Base-by-base conservation (phyloP, 2,113 vertebrate species). In the Oreocharis arfaki region DNA sequence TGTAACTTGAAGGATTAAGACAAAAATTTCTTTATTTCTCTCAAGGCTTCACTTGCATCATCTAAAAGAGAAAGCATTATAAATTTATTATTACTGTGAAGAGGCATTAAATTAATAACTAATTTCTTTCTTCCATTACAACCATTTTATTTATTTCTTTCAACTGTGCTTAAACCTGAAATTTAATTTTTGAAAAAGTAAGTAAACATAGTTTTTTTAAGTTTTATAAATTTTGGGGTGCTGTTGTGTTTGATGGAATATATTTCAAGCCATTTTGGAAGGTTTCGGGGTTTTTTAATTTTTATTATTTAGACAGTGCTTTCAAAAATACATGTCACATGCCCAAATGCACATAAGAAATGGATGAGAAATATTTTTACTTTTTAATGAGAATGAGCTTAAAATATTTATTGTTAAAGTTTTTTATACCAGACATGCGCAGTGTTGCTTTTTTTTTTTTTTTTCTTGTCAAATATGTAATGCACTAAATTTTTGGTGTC, bases 251-350 rank as follows among this genome's bases (percentile, higher is more conserved):
- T 71, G 37, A 22, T 52, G 8, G 20, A 63, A 3, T 57, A 6
- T 26, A 4, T 70, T 93, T 81, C 17, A n/a, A 57, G 14, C 1
- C 16, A 5, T 69, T 75, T 75, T 71, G 9, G 26, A 60, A 55
- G 32, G 3, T 1, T 5, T 21, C n/a, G 41, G 5, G 1, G 5
- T 4, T 65, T 53, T 57, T n/a, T 2, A 33, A 16, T 35, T 76
- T 37, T 71, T 42, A 4, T 47, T n/a, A 60, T 47, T 81, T 47
- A 47, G 22, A 11, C 11, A 37, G 5, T 55, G 13, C 65, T 71
- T 87, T 84, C n/a, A 75, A 50, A 84, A 81, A 47, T 91, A 11
- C 3, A 24, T 41, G 7, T 50, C 24, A 27, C 12, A 9, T 8
- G 9, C 83, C 23, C 17, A 90, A 85, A 47, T 56, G 46, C 6